Evolutionary conservation across 2,113 vertebrate species (phyloP).

Genomic region (Salvelinus sp.): DNA sequence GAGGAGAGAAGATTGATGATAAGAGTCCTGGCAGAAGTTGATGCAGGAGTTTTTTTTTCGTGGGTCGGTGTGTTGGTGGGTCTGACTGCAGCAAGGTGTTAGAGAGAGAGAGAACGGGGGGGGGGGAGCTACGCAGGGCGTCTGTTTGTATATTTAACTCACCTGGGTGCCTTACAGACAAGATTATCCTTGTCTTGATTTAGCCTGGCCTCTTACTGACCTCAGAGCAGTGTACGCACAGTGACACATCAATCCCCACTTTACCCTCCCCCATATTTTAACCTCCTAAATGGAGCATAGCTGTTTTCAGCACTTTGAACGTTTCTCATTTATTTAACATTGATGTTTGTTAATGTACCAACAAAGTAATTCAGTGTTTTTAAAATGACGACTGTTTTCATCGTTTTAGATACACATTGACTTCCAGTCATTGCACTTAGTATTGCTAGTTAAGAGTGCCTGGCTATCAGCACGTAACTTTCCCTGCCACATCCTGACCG

Average conservation of each 20-base stretch:
- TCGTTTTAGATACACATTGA: too few species aligned
- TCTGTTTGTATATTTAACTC: not conserved
- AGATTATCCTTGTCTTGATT: conserved; percentile 9
- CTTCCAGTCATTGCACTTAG: too few species aligned
- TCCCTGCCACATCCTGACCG: conserved; percentile 27
- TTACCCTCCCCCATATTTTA: too few species aligned
- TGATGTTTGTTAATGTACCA: too few species aligned
- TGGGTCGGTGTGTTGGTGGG: too few species aligned
- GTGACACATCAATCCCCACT: not conserved
- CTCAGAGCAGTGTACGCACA: not conserved
- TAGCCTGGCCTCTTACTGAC: not conserved
- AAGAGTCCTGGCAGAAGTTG: conserved; percentile 13
- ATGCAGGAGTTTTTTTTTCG: not conserved
- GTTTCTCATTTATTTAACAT: too few species aligned
- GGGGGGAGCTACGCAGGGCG: not conserved
- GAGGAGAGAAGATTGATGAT: not conserved
- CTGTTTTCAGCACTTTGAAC: too few species aligned
- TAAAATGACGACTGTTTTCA: too few species aligned
- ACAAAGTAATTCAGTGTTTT: too few species aligned
- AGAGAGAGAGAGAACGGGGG: not conserved
- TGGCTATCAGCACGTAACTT: conserved; percentile 21
- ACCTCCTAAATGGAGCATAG: too few species aligned
- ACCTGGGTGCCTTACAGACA: not conserved
- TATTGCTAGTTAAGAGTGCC: not conserved
- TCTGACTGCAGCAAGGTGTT: not conserved